Base-by-base conservation (phyloP, 1,140 invertebrate genomes). In the Ceratosolen solmsi region DNA sequence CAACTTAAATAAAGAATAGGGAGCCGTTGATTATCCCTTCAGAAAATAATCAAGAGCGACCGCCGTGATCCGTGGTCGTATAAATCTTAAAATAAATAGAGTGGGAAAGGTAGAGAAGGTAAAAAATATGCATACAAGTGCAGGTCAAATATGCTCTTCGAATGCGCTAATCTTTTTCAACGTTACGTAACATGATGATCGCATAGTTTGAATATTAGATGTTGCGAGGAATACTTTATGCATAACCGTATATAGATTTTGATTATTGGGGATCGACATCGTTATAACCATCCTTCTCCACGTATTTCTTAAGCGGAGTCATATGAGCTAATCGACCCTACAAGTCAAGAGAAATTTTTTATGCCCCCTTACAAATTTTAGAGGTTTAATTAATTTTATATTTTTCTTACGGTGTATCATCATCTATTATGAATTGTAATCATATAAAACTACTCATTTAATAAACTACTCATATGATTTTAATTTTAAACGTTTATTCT, bases 251-350 rank as follows among this genome's bases (percentile, higher is more conserved):
- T n/a, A 68, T 25, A 38, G n/a, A 0, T 63, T 11, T 60, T 51
- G 74, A 56, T 74, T 56, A 74, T 74, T 74, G 13, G 33, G 36
- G 36, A 75, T 58, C 36, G 51, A 2, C 77, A 27, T 70, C 77
- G 77, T 70, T 33, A 79, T 79, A 25, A 11, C 15, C 63, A 33
- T 71, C 49, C 49, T 70, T 79, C 65, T 79, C 51, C 63, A 38
- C 22, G 7, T 77, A 38, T 77, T 77, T 63, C 25, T 33, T 36
- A 63, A 63, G n/a, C n/a, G n/a, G n/a, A n/a, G n/a, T n/a, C n/a
- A n/a, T n/a, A n/a, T n/a, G n/a, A n/a, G n/a, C n/a, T n/a, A n/a
- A n/a, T n/a, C n/a, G n/a, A n/a, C n/a, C n/a, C n/a, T n/a, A n/a
- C n/a, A n/a, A n/a, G n/a, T n/a, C n/a, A n/a, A n/a, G n/a, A n/a